Evolutionary conservation across 2,888 invertebrate genomes (phyloP).

Genomic region (Peribatodes rhomboidaria): DNA sequence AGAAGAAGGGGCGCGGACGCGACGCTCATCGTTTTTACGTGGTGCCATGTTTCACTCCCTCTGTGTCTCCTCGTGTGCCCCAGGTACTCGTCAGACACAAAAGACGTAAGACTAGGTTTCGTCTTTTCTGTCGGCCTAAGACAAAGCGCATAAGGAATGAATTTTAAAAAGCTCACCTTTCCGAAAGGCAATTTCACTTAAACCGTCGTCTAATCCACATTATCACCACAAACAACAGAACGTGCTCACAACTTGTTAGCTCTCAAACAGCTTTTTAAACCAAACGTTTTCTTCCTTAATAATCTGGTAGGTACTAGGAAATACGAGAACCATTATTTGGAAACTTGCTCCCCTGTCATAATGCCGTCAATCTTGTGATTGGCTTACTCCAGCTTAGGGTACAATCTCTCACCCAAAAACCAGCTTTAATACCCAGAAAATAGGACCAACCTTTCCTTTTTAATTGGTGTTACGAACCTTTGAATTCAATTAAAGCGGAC

Average conservation of each 20-base stretch:
- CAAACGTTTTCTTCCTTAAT: constrained; percentile 24
- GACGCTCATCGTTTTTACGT: no score
- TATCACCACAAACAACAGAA: constrained; percentile 22
- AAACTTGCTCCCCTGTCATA: constrained; percentile 45
- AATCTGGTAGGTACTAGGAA: constrained; percentile 34
- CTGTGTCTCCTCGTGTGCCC: no score
- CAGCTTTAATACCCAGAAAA: background rate
- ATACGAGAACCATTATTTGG: constrained; percentile 43
- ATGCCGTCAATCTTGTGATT: constrained; percentile 46
- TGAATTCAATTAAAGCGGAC: constrained; percentile 37
- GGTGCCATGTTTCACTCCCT: no score
- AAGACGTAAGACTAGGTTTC: no score
- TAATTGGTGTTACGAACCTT: constrained; percentile 32
- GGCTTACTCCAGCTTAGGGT: constrained; percentile 35
- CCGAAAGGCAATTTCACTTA: constrained; percentile 10
- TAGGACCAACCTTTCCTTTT: constrained; percentile 18
- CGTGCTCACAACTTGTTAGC: constrained; percentile 31
- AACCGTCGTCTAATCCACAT: constrained; percentile 16
- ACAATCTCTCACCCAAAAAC: constrained; percentile 16
- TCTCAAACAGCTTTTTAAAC: constrained; percentile 30
- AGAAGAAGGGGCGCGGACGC: no score
- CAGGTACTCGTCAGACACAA: no score
- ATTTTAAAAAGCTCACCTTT: no score
- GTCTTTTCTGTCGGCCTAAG: no score
- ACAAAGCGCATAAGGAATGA: no score